Evolutionary conservation across 2,888 invertebrate genomes (phyloP), one percentile per base, ranked within the genome.

Genomic region (Drosophila aldrichi): DNA sequence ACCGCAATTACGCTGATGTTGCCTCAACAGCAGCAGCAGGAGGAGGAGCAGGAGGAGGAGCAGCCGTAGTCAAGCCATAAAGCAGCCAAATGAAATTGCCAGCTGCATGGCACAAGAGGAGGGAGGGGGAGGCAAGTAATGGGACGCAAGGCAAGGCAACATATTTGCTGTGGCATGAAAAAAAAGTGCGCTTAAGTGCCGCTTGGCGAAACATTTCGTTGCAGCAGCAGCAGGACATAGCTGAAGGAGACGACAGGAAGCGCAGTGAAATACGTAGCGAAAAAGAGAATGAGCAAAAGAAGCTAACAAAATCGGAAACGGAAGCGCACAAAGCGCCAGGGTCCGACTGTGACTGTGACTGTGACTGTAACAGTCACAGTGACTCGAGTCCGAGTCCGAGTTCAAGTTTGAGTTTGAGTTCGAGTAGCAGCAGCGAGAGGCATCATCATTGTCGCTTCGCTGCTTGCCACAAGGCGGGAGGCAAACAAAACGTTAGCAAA

Each of bases 181-280:
- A n/a, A 81, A 73, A 84, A 82, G 74, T 80, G 77, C 81, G 77
- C 82, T 87, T 89, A 90, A 88, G 90, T 90, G 89, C 85, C 77
- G 85, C 82, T 84, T 82, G 89, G 82, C 73, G 78, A 78, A 88
- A 80, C 86, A 80, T 89, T 89, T 82, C 88, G 70, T 62, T 73
- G 78, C 82, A 77, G 60, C 68, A 29, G 56, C n/a, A 34, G 22
- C 56, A 7, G 51, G 22, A 51, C 36, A 38, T 20, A 22, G 54
- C 38, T n/a, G n/a, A 29, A 25, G 40, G 34, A 22, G 16, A 22
- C 36, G 46, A 34, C 70, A 88, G 88, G 82, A 84, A 73, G 65
- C 66, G 41, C 48, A 10, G 69, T 82, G 70, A 85, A 85, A 85
- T 85, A 85, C 71, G 48, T 12, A 34, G 43, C 43, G 12, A 38